These are phyloP conservation scores for Smutsia temminckii DNA, from an alignment of 2,797 vertebrate species.

Conservation along the genomic window DNA sequence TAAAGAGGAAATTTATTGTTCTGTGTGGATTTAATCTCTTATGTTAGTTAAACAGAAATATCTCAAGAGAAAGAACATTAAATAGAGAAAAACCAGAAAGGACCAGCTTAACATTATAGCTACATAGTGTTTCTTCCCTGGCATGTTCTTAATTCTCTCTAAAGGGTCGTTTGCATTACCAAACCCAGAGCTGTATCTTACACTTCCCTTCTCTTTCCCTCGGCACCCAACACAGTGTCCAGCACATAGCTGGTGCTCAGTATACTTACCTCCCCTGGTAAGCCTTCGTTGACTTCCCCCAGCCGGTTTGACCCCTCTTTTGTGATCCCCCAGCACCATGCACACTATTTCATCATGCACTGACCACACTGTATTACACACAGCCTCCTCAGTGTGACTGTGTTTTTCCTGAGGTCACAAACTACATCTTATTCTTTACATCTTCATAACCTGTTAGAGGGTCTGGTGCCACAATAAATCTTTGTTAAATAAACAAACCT, in stretches of 20 bases:
- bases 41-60: neutral
- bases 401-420: neutral
- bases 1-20: neutral
- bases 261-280: neutral
- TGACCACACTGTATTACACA: neutral
- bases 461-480: neutral
- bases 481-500: conserved; percentile 24
- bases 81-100: neutral
- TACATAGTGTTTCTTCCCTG: neutral
- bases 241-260: neutral
- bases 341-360: neutral
- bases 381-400: neutral
- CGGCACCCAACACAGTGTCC: neutral
- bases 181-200: neutral
- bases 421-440: neutral
- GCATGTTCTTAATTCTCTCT: neutral
- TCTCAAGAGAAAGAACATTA: conserved; percentile 44
- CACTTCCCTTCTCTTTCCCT: neutral
- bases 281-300: neutral
- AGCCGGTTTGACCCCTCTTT: neutral
- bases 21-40: conserved; percentile 15
- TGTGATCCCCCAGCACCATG: neutral
- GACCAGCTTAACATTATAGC: neutral
- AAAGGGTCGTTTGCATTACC: neutral
- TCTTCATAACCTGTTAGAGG: neutral